Evolutionary conservation across 2,888 invertebrate genomes (phyloP).

Genomic region (Charanyca ferruginea): DNA sequence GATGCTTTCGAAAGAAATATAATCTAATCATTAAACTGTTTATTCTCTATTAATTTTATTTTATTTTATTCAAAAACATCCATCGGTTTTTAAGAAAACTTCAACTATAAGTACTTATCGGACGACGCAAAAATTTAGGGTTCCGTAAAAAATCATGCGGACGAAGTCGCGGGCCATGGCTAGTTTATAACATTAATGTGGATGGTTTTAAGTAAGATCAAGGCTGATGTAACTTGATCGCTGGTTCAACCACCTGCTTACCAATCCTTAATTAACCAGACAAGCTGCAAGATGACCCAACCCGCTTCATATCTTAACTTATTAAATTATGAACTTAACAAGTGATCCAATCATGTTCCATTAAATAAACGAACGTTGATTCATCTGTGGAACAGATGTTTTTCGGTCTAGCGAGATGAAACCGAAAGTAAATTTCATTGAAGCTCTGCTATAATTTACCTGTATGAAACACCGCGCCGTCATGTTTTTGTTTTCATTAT

Average conservation of each 20-base stretch:
- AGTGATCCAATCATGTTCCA: slow-evolving; percentile 38
- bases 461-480: background rate
- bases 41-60: no score
- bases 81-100: no score
- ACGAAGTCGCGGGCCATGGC: no score
- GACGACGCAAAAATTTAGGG: no score
- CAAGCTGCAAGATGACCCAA: slow-evolving; percentile 39
- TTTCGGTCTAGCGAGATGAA: slow-evolving; percentile 19
- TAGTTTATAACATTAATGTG: no score
- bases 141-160: no score
- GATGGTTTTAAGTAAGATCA: background rate
- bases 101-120: no score
- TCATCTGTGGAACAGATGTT: slow-evolving; percentile 33
- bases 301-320: slow-evolving; percentile 10
- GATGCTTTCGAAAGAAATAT: no score
- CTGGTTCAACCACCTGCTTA: slow-evolving; percentile 25
- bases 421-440: slow-evolving; percentile 35
- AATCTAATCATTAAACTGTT: no score
- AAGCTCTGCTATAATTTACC: slow-evolving; percentile 13
- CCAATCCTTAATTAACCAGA: slow-evolving; percentile 22
- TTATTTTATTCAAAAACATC: no score
- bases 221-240: background rate
- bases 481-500: slow-evolving; percentile 11
- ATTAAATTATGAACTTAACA: slow-evolving; percentile 28
- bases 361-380: slow-evolving; percentile 34